These are phyloP conservation scores for Eospalax fontanierii DNA, from an alignment of 2,797 vertebrate species.

Conservation along the genomic window DNA sequence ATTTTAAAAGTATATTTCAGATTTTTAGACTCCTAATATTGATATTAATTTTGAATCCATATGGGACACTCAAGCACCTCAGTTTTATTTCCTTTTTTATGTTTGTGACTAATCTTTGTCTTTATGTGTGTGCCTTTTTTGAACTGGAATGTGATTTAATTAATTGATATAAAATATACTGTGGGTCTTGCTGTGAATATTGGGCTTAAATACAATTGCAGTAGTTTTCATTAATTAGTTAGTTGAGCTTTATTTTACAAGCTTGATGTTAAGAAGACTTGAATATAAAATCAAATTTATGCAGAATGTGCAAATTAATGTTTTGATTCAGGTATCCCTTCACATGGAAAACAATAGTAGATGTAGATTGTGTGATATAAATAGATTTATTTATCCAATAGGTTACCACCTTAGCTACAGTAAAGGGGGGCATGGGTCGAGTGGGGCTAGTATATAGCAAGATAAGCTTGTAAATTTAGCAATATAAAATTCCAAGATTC, in stretches of 20 bases:
- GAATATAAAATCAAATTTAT: conserved; percentile 83
- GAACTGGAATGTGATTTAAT: conserved; percentile 77
- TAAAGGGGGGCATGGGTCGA: not conserved
- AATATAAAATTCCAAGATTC: not conserved
- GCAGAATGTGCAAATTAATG: conserved; percentile 80
- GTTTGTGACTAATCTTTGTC: conserved; percentile 68
- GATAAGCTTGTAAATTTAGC: not conserved
- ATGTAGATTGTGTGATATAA: conserved; percentile 44
- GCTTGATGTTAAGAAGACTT: conserved; percentile 82
- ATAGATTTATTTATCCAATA: conserved; percentile 49
- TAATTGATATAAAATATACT: conserved; percentile 84
- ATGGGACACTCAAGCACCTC: not conserved
- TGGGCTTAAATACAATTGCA: conserved; percentile 84
- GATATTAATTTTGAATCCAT: conserved; percentile 47
- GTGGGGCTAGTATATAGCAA: not conserved
- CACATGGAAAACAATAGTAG: conserved; percentile 55
- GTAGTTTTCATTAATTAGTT: conserved; percentile 84
- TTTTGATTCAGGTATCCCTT: conserved; percentile 78
- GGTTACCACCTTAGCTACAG: conserved; percentile 17
- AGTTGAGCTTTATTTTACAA: conserved; percentile 83
- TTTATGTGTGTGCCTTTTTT: conserved; percentile 67
- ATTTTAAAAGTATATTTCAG: conserved; percentile 50
- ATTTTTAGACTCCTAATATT: conserved; percentile 53
- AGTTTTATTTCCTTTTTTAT: conserved; percentile 30
- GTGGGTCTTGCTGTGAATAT: conserved; percentile 82